phyloP scores from a whole-genome alignment of 2,888 invertebrate genomes.

The Tuta absoluta region DNA sequence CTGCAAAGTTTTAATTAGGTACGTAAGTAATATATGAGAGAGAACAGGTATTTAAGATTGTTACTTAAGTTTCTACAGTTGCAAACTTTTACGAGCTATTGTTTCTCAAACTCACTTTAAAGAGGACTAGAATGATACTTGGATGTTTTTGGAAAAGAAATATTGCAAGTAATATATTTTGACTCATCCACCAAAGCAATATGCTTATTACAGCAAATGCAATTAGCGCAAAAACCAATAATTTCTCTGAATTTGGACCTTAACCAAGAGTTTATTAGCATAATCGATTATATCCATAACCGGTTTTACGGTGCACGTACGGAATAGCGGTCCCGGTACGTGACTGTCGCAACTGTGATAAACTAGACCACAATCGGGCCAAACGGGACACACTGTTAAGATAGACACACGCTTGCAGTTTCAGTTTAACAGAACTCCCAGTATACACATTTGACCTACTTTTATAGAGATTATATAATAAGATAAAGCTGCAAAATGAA shows the following conservation, averaged over 20 bases:
- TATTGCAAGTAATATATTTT: too few species aligned
- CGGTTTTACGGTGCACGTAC: constrained; percentile 10
- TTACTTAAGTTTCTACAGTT: not conserved
- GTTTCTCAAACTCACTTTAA: not conserved
- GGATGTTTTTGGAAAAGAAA: too few species aligned
- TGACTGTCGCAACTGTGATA: constrained; percentile 14
- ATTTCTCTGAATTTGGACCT: not conserved
- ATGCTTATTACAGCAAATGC: too few species aligned
- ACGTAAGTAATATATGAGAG: not conserved
- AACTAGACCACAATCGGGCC: constrained; percentile 16
- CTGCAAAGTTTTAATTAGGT: not conserved
- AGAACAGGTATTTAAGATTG: not conserved
- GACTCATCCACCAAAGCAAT: too few species aligned
- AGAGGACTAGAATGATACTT: too few species aligned
- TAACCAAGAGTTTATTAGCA: constrained; percentile 7
- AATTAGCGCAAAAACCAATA: constrained; percentile 1
- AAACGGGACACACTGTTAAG: not conserved
- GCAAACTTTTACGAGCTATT: not conserved
- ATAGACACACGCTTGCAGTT: not conserved
- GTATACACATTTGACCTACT: too few species aligned
- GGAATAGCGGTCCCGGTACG: constrained; percentile 12
- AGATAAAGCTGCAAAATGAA: too few species aligned
- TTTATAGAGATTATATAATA: too few species aligned
- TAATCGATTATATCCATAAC: constrained; percentile 20
- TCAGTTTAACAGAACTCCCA: too few species aligned